These are phyloP conservation scores for Tortricodes alternella DNA, from an alignment of 2,888 invertebrate species.

Conservation along the genomic window DNA sequence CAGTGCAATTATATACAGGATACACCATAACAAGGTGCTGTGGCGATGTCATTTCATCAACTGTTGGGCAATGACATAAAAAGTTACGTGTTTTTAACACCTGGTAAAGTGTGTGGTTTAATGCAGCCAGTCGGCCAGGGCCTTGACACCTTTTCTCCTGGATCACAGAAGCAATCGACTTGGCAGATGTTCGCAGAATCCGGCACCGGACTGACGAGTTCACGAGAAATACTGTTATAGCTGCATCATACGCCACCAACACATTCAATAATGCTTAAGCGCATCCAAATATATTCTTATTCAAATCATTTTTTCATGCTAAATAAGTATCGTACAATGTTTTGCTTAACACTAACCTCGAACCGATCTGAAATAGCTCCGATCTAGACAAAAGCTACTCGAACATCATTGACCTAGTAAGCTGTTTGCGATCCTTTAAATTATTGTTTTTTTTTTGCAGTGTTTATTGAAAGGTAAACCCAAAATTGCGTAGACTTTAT, in stretches of 20 bases:
- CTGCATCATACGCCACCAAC: constrained; percentile 1
- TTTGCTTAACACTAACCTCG: constrained; percentile 39
- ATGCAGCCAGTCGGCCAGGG: constrained; percentile 36
- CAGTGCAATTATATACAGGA: constrained; percentile 33
- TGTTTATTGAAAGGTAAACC: not conserved
- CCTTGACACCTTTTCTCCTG: constrained; percentile 54
- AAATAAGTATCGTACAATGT: constrained; percentile 31
- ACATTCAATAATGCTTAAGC: constrained; percentile 18
- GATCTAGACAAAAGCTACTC: constrained; percentile 43
- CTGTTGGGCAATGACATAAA: constrained; percentile 40
- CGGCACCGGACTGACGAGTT: constrained; percentile 1
- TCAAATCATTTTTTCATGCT: constrained; percentile 31
- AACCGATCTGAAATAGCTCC: constrained; percentile 33
- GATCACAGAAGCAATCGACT: constrained; percentile 32
- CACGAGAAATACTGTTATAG: not conserved
- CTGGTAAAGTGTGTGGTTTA: constrained; percentile 42
- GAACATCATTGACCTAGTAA: constrained; percentile 55
- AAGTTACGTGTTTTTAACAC: constrained; percentile 43
- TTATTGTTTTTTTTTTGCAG: not conserved
- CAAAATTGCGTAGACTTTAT: not conserved
- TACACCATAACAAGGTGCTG: constrained; percentile 29
- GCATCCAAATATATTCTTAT: constrained; percentile 25
- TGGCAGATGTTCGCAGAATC: constrained; percentile 3
- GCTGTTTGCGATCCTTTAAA: constrained; percentile 33
- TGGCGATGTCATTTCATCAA: constrained; percentile 16